Conservation (phyloP, 2,888 invertebrate species). For the Bursaphelenchus okinawaensis region DNA sequence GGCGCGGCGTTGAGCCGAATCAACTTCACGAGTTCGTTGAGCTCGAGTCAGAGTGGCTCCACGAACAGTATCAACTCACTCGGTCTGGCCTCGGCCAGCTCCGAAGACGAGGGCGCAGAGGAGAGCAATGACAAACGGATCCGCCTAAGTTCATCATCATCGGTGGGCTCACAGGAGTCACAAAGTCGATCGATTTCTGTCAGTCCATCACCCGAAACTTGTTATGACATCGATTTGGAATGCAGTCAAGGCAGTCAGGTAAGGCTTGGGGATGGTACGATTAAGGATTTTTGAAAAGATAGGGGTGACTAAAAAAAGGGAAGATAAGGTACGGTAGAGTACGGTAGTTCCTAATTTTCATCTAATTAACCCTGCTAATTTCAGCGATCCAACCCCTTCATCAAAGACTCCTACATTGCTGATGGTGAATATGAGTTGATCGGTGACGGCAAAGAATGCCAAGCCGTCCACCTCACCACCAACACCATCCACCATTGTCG, state of each 20-base stretch:
- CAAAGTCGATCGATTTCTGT: neutral
- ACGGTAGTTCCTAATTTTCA: too few species aligned
- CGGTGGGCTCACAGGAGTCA: neutral
- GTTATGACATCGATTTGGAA: slow-evolving; percentile 17
- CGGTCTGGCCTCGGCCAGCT: neutral
- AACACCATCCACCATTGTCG: slow-evolving; percentile 28
- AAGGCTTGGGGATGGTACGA: neutral
- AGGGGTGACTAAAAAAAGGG: too few species aligned
- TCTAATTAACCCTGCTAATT: too few species aligned
- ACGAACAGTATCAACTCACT: neutral
- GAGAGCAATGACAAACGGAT: slow-evolving; percentile 15
- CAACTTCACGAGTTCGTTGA: neutral
- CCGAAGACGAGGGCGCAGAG: neutral
- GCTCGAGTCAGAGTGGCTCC: neutral
- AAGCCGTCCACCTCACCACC: slow-evolving; percentile 25
- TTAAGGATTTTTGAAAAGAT: too few species aligned
- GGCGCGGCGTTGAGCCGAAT: slow-evolving; percentile 57
- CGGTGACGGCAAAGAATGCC: slow-evolving; percentile 28
- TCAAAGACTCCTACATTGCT: slow-evolving; percentile 9
- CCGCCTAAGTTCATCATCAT: slow-evolving; percentile 16
- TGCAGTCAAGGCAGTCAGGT: slow-evolving; percentile 18
- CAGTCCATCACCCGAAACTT: neutral
- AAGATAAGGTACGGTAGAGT: too few species aligned
- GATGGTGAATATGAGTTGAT: slow-evolving; percentile 21
- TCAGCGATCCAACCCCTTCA: neutral